Evolutionary conservation across 92 coral and sea anemone genomes (phyloP).

Genomic region (Parazoanthus atlanticus): DNA sequence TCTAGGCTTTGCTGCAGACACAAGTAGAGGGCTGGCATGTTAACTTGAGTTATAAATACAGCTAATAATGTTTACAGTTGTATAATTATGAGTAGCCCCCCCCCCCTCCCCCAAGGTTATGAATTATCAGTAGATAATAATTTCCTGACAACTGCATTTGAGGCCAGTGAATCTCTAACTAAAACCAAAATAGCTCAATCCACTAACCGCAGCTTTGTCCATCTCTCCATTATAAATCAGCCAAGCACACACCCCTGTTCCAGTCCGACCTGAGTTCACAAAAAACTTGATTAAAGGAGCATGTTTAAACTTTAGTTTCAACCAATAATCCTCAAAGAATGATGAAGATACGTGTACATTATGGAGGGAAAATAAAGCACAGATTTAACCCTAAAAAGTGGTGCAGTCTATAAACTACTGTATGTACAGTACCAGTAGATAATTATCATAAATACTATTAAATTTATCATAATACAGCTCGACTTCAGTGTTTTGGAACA

Average conservation of each 20-base stretch:
- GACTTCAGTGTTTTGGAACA: no score
- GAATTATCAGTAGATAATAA: no score
- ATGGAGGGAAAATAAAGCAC: background rate
- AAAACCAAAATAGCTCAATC: background rate
- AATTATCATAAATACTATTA: background rate
- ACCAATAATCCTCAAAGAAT: background rate
- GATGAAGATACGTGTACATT: background rate
- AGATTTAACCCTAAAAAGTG: background rate
- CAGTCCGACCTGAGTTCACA: conserved; percentile 83
- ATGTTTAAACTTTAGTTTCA: background rate
- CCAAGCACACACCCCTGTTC: conserved; percentile 98
- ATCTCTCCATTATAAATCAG: conserved; percentile 90
- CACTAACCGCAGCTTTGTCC: conserved; percentile 81
- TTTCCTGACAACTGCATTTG: no score
- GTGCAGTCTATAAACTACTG: no score
- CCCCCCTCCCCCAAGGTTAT: no score
- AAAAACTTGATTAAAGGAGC: background rate
- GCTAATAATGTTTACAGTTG: no score
- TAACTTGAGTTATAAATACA: no score
- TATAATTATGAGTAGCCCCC: no score
- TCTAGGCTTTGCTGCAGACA: conserved; percentile 86
- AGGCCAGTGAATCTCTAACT: no score
- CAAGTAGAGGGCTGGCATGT: background rate
- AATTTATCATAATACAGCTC: no score
- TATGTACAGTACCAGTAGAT: background rate